Conservation (phyloP, 2,888 invertebrate species). For the Lutraria lutraria region DNA sequence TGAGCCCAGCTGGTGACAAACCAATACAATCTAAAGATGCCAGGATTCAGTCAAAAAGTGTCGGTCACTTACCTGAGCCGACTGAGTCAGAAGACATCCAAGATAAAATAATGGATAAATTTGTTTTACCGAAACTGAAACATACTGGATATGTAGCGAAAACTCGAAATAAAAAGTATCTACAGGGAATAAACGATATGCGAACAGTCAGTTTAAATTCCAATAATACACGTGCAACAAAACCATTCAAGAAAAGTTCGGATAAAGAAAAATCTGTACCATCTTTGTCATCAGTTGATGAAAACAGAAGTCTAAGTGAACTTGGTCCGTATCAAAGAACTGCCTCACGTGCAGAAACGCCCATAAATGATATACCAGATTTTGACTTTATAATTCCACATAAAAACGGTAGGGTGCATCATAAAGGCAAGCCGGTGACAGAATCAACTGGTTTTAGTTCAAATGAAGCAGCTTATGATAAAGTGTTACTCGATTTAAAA, state of each 20-base stretch:
- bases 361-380: neutral
- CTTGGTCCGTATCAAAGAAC: neutral
- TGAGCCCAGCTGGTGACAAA: neutral
- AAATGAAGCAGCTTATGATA: constrained; percentile 29
- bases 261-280: neutral
- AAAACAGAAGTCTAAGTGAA: neutral
- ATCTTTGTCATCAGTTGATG: neutral
- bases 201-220: neutral
- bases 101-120: constrained; percentile 21
- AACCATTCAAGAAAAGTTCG: neutral
- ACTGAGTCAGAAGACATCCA: neutral
- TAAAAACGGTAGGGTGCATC: neutral
- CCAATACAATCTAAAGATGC: neutral
- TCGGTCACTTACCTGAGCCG: neutral
- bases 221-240: neutral
- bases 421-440: neutral
- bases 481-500: neutral
- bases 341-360: neutral
- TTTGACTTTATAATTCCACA: neutral
- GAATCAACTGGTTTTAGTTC: neutral
- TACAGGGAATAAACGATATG: neutral
- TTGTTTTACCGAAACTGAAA: neutral
- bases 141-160: neutral
- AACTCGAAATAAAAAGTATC: neutral
- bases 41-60: constrained; percentile 1